Percentiles rank a stretch among this genome's conserved stretches.
Evolutionary conservation across 2,113 vertebrate genomes (phyloP).

Genomic region (Hemichromis elongatus): DNA sequence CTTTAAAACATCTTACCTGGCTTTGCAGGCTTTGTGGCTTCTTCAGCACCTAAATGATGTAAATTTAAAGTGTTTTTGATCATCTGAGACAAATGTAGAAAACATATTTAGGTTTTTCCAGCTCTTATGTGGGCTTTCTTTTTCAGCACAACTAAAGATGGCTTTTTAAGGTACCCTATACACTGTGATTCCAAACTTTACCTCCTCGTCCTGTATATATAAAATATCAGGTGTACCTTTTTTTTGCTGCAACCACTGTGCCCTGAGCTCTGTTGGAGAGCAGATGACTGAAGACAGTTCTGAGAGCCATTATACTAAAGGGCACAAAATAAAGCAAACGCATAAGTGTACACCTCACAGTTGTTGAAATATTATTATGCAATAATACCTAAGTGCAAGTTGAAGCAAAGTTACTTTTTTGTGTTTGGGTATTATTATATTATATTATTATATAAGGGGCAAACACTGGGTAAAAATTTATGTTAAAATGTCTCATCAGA

Average conservation of each 20-base stretch:
- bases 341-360: neutral
- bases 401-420: neutral
- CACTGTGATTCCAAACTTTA: neutral
- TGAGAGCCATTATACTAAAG: constrained; percentile 64
- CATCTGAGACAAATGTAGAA: neutral
- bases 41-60: constrained; percentile 38
- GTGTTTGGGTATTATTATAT: neutral
- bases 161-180: neutral
- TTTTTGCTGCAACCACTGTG: constrained; percentile 32
- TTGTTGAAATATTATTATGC: neutral
- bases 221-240: constrained; percentile 1
- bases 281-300: constrained; percentile 42
- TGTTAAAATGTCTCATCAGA: neutral
- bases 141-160: neutral
- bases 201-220: neutral
- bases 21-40: constrained; percentile 40
- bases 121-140: neutral
- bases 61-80: neutral
- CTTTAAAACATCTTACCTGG: neutral
- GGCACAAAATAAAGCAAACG: neutral
- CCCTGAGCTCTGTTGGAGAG: constrained; percentile 65
- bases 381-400: neutral
- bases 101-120: neutral
- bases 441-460: neutral
- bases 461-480: neutral